A percentile compares a stretch with the other conserved stretches of the same genome.
phyloP scores from a whole-genome alignment of 1,140 invertebrate genomes.

The Triops cancriformis region DNA sequence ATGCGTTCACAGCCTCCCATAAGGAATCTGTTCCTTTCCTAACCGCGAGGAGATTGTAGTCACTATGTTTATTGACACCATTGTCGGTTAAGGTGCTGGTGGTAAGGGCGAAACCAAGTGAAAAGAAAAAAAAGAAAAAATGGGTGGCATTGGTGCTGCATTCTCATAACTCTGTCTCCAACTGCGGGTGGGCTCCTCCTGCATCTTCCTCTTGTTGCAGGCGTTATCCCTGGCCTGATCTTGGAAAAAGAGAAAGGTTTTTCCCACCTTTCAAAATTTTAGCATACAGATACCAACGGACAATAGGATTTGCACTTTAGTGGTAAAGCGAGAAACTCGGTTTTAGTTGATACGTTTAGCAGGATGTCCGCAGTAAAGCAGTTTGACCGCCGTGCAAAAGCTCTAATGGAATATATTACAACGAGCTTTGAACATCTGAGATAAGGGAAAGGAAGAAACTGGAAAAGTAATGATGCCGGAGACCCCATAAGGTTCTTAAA shows the following conservation, averaged over 20 bases:
- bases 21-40: background rate
- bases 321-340: background rate
- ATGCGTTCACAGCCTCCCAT: too few relatives aligned
- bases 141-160: background rate
- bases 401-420: background rate
- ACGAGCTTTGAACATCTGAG: background rate
- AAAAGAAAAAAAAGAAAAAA: background rate
- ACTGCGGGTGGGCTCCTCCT: constrained; percentile 7
- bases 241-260: background rate
- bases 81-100: background rate
- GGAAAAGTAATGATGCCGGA: background rate
- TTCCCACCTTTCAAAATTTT: background rate
- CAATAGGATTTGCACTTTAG: background rate
- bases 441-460: background rate
- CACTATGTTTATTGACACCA: background rate
- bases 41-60: background rate
- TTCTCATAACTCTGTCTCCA: constrained; percentile 6
- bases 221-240: background rate
- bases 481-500: constrained; percentile 1
- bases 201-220: background rate
- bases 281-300: background rate
- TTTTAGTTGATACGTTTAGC: background rate
- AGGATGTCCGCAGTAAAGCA: background rate
- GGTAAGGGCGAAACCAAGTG: background rate
- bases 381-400: background rate